These are phyloP conservation scores for Colius striatus DNA, from an alignment of 2,113 vertebrate species.

Conservation along the genomic window DNA sequence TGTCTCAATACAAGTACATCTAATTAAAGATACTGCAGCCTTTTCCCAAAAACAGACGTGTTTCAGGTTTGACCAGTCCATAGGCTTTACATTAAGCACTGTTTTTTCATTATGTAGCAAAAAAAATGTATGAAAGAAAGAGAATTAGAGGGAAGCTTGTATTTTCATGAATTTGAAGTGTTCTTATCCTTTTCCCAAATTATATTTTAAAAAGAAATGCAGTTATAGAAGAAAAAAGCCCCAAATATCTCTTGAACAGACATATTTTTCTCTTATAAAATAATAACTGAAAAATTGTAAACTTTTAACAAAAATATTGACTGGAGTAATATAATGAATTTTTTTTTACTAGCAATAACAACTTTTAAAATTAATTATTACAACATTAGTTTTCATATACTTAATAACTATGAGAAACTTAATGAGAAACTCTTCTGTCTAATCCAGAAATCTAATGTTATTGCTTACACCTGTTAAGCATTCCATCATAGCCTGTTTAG, in stretches of 20 bases:
- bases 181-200: background rate
- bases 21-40: background rate
- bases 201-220: background rate
- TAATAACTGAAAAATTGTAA: background rate
- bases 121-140: background rate
- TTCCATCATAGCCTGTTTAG: background rate
- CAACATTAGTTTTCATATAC: background rate
- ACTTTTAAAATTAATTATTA: background rate
- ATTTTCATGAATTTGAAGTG: background rate
- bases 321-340: background rate
- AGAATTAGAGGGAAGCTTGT: background rate
- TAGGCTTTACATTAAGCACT: background rate
- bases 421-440: background rate
- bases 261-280: background rate
- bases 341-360: background rate
- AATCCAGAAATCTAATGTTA: background rate
- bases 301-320: background rate
- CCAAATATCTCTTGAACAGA: accelerated
- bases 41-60: background rate
- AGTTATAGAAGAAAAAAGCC: background rate
- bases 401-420: background rate
- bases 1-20: background rate
- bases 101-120: background rate
- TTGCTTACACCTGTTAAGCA: background rate
- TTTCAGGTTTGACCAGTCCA: background rate